A percentile compares a stretch with the other conserved stretches of the same genome.
These are phyloP conservation scores for Rhodophaea formosa DNA, from an alignment of 2,888 invertebrate genomes.

Conservation along the genomic window DNA sequence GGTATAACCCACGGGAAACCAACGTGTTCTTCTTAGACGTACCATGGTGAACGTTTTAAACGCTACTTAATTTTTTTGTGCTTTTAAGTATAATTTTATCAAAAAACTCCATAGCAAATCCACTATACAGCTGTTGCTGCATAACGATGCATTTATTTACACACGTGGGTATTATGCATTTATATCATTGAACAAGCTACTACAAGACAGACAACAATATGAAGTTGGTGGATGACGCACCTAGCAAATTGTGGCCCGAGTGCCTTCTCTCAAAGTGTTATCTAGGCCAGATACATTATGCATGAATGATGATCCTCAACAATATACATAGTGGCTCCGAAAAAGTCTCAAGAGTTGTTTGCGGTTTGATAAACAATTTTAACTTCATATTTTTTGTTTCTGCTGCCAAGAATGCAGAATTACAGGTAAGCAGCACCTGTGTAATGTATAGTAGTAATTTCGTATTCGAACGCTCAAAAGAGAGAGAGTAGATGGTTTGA, in stretches of 20 bases:
- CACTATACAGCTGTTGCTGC: no score
- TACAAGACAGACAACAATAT: not conserved
- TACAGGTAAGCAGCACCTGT: not conserved
- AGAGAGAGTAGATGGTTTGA: no score
- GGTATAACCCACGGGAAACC: no score
- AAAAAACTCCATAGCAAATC: no score
- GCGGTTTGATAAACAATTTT: not conserved
- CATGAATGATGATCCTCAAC: not conserved
- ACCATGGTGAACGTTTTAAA: no score
- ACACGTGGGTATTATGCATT: no score
- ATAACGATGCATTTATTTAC: no score
- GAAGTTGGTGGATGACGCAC: not conserved
- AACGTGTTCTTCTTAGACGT: no score
- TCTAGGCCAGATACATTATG: not conserved
- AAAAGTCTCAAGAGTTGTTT: no score
- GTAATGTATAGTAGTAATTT: not conserved
- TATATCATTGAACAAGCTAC: not conserved
- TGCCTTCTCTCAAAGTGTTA: not conserved
- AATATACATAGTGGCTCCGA: not conserved
- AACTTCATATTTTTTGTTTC: not conserved
- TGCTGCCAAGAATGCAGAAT: conserved; percentile 1
- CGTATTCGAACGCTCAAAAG: no score
- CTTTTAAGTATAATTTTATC: no score
- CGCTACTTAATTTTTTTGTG: no score
- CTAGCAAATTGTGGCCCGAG: conserved; percentile 5